A percentile compares a stretch with the other conserved stretches of the same genome.
Conservation (phyloP, 2,888 invertebrate species). For the Sarcophaga rosellei region DNA sequence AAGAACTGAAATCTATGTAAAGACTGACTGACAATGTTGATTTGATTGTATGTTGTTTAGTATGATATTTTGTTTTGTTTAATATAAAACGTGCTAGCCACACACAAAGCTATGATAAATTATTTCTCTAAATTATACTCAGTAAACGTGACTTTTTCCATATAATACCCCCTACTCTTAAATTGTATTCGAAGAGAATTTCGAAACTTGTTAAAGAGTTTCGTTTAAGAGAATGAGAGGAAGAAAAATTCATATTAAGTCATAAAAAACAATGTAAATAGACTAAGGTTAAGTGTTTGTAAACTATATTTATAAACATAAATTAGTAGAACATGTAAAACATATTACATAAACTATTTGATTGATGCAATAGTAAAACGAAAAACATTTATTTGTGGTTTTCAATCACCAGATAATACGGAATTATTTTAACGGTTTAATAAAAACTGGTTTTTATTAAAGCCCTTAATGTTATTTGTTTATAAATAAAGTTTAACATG, state of each 20-base stretch:
- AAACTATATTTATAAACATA: constrained; percentile 5
- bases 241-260: too few species aligned
- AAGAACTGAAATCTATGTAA: neutral
- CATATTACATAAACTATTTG: neutral
- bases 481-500: neutral
- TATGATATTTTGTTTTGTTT: neutral
- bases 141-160: constrained; percentile 29
- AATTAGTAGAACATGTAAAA: neutral
- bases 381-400: neutral
- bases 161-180: neutral
- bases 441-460: neutral
- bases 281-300: constrained; percentile 23
- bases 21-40: neutral
- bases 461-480: neutral
- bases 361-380: neutral
- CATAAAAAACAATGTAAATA: neutral
- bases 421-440: neutral
- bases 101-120: neutral
- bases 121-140: neutral
- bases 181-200: neutral
- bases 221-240: neutral
- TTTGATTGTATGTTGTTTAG: too few species aligned
- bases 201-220: neutral
- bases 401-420: neutral
- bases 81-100: constrained; percentile 20